Percentiles rank a stretch among this genome's conserved stretches.
Conservation (phyloP, 92 coral and sea anemone genomes). For the Isaurus tuberculatus region DNA sequence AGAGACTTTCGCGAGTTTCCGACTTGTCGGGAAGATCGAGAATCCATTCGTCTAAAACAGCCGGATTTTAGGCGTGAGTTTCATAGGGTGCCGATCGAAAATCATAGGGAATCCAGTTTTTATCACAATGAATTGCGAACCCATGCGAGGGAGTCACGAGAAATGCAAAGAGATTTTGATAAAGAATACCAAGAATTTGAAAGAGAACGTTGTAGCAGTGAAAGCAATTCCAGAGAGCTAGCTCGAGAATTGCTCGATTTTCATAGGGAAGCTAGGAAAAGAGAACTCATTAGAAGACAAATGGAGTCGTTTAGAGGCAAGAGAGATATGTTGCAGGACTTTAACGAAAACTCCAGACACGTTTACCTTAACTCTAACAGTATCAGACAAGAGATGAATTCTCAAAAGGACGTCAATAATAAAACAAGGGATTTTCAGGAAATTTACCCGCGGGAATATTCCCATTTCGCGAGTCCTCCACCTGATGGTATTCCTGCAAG, state of each 20-base stretch:
- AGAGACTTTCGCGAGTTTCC: not conserved
- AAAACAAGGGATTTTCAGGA: slow-evolving; percentile 6
- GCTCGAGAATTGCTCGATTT: slow-evolving; percentile 42
- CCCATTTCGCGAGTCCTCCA: not conserved
- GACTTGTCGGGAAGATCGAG: slow-evolving; percentile 12
- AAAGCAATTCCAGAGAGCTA: slow-evolving; percentile 28
- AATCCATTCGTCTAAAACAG: not conserved
- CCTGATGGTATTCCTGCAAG: not conserved
- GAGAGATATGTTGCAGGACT: slow-evolving; percentile 42
- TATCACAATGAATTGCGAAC: slow-evolving; percentile 35
- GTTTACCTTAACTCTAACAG: not conserved
- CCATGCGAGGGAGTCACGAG: slow-evolving; percentile 27
- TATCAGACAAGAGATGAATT: not conserved
- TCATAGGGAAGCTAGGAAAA: slow-evolving; percentile 34
- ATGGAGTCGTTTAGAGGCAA: slow-evolving; percentile 4
- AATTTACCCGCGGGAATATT: not conserved
- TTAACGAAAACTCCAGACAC: slow-evolving; percentile 19
- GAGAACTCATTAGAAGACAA: slow-evolving; percentile 17
- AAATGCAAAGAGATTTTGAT: slow-evolving; percentile 14
- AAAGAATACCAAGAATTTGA: slow-evolving; percentile 18
- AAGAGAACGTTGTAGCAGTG: not conserved
- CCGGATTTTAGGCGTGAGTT: not conserved
- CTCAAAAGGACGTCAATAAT: not conserved
- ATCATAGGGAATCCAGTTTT: slow-evolving; percentile 11
- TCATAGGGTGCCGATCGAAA: slow-evolving; percentile 1